These are phyloP conservation scores for Harpalus rubripes DNA, from an alignment of 2,888 invertebrate species.

Conservation along the genomic window DNA sequence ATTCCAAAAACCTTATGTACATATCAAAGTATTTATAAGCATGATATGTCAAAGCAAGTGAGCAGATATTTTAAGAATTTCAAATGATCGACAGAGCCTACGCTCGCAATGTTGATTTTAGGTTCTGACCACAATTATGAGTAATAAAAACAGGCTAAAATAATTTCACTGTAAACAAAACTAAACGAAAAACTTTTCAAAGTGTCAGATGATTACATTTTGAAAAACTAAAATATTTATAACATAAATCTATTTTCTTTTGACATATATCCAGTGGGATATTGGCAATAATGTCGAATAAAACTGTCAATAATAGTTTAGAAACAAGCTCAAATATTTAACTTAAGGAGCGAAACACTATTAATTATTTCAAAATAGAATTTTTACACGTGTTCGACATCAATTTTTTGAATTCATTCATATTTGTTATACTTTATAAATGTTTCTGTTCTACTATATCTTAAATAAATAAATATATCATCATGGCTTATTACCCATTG, in stretches of 20 bases:
- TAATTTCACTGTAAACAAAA: conserved; percentile 26
- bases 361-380: conserved; percentile 4
- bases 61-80: conserved; percentile 34
- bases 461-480: no score
- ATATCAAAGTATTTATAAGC: conserved; percentile 21
- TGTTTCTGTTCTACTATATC: no score
- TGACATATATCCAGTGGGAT: background rate
- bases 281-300: conserved; percentile 12
- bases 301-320: conserved; percentile 19
- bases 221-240: conserved; percentile 21
- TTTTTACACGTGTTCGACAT: background rate
- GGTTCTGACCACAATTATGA: conserved; percentile 18
- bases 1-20: background rate
- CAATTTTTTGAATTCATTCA: background rate
- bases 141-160: conserved; percentile 32
- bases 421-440: no score
- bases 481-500: no score
- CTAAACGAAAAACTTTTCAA: conserved; percentile 22
- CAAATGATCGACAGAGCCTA: conserved; percentile 26
- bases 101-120: conserved; percentile 9
- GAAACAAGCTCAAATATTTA: background rate
- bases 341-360: background rate
- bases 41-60: conserved; percentile 14
- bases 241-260: conserved; percentile 27
- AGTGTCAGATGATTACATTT: background rate